phyloP scores from a whole-genome alignment of 2,113 vertebrate species.

The Camelus dromedarius region DNA sequence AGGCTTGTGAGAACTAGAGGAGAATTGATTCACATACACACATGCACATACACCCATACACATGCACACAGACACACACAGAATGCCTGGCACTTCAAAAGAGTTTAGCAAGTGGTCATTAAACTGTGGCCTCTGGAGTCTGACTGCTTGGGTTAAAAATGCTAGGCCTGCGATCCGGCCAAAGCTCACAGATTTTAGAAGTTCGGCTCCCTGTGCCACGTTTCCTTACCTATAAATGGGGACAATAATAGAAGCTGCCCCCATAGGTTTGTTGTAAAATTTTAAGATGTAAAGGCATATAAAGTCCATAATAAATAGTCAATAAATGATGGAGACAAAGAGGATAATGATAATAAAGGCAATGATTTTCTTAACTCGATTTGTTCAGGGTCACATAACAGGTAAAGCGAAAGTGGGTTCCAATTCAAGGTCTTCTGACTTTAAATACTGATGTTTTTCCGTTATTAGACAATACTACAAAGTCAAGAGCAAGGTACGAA shows the following conservation, averaged over 20 bases:
- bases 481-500: neutral
- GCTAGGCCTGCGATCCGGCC: neutral
- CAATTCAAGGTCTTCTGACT: neutral
- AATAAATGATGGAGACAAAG: neutral
- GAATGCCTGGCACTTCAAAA: neutral
- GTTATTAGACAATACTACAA: neutral
- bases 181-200: neutral
- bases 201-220: neutral
- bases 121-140: neutral
- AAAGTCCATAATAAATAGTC: neutral
- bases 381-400: neutral
- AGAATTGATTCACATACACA: neutral
- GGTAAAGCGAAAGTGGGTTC: neutral
- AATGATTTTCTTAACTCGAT: neutral
- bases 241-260: neutral
- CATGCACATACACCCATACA: neutral
- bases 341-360: neutral
- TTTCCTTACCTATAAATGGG: neutral
- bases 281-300: neutral
- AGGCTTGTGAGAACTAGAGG: neutral
- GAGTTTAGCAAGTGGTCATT: neutral
- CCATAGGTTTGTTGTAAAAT: neutral
- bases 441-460: slow-evolving; percentile 9
- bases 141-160: neutral
- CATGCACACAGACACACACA: neutral